Evolutionary conservation across 2,113 vertebrate species (phyloP).

Genomic region (Heteronetta atricapilla): DNA sequence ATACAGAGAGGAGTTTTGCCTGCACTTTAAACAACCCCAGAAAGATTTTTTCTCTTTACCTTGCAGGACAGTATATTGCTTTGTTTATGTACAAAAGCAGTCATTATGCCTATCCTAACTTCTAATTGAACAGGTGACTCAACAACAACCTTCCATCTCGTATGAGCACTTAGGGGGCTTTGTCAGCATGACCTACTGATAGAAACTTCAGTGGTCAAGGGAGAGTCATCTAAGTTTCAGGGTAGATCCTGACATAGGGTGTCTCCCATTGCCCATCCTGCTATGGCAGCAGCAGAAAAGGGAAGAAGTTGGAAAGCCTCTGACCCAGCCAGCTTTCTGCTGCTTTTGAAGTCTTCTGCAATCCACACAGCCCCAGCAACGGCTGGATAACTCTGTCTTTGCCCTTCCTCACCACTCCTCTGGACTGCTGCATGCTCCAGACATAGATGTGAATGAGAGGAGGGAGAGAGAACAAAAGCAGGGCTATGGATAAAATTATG

Average conservation of each 20-base stretch:
- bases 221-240: not conserved
- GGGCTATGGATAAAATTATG: not conserved
- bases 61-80: not conserved
- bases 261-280: not conserved
- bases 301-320: constrained; percentile 2
- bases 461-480: not conserved
- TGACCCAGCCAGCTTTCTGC: not conserved
- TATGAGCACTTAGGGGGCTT: not conserved
- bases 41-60: not conserved
- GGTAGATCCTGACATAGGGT: not conserved
- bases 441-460: not conserved
- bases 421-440: not conserved
- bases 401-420: not conserved
- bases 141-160: not conserved
- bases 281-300: not conserved
- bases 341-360: not conserved
- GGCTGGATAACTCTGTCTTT: not conserved
- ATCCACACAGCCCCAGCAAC: not conserved
- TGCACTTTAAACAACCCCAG: not conserved
- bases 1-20: not conserved
- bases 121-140: not conserved
- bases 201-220: not conserved
- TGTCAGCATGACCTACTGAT: not conserved
- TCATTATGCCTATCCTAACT: not conserved
- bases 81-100: not conserved